Evolutionary conservation across 2,888 invertebrate species (phyloP), one percentile per base, ranked within the genome.

Genomic region (Thecophora atra): DNA sequence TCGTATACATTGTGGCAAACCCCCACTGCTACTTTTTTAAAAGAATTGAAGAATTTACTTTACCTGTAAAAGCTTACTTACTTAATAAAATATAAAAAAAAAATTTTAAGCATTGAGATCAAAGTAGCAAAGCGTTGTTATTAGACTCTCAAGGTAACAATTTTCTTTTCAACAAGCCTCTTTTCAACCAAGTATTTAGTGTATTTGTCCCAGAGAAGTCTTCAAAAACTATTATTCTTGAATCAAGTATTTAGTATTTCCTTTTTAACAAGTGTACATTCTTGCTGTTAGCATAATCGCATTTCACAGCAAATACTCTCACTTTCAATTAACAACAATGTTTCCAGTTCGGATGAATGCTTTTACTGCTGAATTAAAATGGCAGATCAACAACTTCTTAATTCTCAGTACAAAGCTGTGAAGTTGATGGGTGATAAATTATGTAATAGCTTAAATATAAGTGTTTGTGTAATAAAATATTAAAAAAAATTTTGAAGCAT

Each of bases 41-140:
- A 68, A 67, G 30, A 54, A 56, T 71, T 26, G 64, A 71, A 65
- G 28, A 65, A 42, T 66, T 71, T 44, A 58, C 71, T 54, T 51
- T 51, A 6, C 65, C 65, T 2, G 64, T 64, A 28, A 52, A 52
- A 52, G 8, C 52, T 17, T n/a, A 52, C n/a, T 17, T n/a, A n/a
- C n/a, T n/a, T n/a, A n/a, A 44, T 44, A 52, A 17, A n/a, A 17
- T n/a, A 17, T n/a, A 21, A 68, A 56, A 56, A 56, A 51, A 63
- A 65, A 65, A 54, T 56, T 71, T 71, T 62, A 71, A 71, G 11
- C 44, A 63, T 63, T 64, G 42, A 71, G 52, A 56, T 71, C 62
- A 51, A 51, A 28, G 60, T 51, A 60, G 44, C 63, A 62, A 47
- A 60, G 60, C 30, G 58, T 62, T 60, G n/a, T 44, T 68, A 68